Conservation (phyloP, 1,140 invertebrate genomes). For the Drosophila grimshawi region DNA sequence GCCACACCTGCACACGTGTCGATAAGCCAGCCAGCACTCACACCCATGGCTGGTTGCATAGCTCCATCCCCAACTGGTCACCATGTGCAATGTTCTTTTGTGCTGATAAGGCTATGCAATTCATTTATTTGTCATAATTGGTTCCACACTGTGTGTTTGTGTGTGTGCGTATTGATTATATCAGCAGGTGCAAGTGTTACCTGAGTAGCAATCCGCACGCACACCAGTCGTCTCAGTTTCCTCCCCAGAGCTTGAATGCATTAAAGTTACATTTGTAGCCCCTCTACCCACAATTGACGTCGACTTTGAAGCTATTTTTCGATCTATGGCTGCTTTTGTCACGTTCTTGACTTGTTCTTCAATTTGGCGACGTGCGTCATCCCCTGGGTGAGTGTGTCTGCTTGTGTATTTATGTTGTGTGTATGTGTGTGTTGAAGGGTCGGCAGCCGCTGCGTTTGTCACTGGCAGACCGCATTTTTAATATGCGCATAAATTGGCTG, state of each 20-base stretch:
- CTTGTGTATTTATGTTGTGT: conserved; percentile 4
- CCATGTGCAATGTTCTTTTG: conserved; percentile 25
- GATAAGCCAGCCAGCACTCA: conserved; percentile 21
- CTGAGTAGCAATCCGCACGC: conserved; percentile 4
- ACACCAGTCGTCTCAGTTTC: conserved; percentile 43
- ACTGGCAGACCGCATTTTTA: conserved; percentile 79
- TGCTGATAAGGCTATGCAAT: conserved; percentile 61
- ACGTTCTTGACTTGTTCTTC: conserved; percentile 71
- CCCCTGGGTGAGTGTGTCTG: conserved; percentile 8
- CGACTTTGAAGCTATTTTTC: conserved; percentile 3
- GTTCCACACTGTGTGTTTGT: conserved; percentile 15
- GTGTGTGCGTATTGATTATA: conserved; percentile 19
- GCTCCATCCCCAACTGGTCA: neutral
- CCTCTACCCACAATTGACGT: neutral
- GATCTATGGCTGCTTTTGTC: conserved; percentile 57
- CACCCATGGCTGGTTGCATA: neutral
- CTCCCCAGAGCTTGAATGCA: conserved; percentile 34
- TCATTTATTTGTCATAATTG: conserved; percentile 79
- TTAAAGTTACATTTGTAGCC: conserved; percentile 60
- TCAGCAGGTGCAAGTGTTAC: conserved; percentile 29
- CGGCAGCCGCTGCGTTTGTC: conserved; percentile 63
- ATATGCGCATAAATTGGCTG: conserved; percentile 82
- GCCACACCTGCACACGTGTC: conserved; percentile 14
- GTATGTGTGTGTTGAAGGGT: conserved; percentile 6
- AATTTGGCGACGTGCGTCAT: conserved; percentile 54